A percentile compares a stretch with the other conserved stretches of the same genome.
phyloP scores from a whole-genome alignment of 2,888 invertebrate species.

The Sturmia bella region DNA sequence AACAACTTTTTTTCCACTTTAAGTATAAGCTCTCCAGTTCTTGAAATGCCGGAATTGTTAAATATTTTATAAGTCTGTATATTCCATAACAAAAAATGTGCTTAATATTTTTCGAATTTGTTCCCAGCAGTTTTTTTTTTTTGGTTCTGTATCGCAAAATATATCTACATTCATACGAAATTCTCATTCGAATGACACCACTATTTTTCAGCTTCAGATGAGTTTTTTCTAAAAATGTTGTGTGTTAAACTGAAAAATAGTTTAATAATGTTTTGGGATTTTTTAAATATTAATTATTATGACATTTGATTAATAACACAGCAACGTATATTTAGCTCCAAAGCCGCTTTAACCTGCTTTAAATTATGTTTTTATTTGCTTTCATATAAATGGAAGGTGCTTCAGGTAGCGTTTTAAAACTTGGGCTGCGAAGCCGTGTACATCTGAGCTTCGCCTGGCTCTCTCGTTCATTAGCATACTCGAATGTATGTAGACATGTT shows the following conservation, averaged over 20 bases:
- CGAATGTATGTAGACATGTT: not conserved
- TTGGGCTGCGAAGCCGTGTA: constrained; percentile 1
- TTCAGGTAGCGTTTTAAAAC: constrained; percentile 26
- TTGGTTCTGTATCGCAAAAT: too few species aligned
- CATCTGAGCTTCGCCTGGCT: constrained; percentile 2
- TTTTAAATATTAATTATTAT: constrained; percentile 32
- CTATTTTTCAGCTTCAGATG: constrained; percentile 13
- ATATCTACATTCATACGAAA: too few species aligned
- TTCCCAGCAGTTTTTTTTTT: too few species aligned
- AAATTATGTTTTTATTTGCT: not conserved
- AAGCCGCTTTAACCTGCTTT: not conserved
- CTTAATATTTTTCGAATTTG: too few species aligned
- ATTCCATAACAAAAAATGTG: too few species aligned
- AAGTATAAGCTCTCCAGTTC: too few species aligned
- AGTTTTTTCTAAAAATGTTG: constrained; percentile 30
- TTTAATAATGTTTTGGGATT: constrained; percentile 19
- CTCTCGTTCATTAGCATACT: constrained; percentile 29
- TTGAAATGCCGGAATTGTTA: too few species aligned
- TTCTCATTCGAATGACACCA: too few species aligned
- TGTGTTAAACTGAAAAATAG: not conserved
- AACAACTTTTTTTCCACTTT: too few species aligned
- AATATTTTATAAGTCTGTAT: too few species aligned
- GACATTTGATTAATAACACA: constrained; percentile 35
- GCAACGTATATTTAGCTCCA: constrained; percentile 3
- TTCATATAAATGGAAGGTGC: constrained; percentile 19